A percentile compares a stretch with the other conserved stretches of the same genome.
Evolutionary conservation across 1,140 invertebrate species (phyloP).

Genomic region (Listronotus bonariensis): DNA sequence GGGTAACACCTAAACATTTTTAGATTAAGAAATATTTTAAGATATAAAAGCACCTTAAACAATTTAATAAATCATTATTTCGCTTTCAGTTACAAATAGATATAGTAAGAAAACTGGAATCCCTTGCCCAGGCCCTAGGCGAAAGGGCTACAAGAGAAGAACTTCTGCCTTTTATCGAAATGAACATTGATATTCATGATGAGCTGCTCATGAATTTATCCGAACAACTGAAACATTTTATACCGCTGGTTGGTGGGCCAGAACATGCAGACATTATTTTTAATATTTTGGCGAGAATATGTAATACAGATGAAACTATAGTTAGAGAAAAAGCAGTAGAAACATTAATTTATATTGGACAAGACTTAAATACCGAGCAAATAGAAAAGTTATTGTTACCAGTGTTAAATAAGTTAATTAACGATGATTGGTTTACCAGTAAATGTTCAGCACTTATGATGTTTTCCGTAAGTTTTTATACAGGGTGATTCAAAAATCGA

Average conservation of each 20-base stretch:
- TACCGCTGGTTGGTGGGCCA: conserved; percentile 47
- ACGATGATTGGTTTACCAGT: conserved; percentile 48
- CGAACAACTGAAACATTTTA: conserved; percentile 44
- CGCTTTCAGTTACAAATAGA: conserved; percentile 43
- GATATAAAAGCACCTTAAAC: too few species aligned
- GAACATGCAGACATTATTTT: conserved; percentile 43
- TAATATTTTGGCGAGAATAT: conserved; percentile 41
- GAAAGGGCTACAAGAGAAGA: conserved; percentile 43
- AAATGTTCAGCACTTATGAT: conserved; percentile 46
- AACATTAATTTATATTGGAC: conserved; percentile 38
- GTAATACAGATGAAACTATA: conserved; percentile 43
- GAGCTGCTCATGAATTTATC: conserved; percentile 43
- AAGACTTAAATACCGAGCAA: conserved; percentile 33
- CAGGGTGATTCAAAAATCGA: too few species aligned
- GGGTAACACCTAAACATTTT: too few species aligned
- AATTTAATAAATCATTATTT: too few species aligned
- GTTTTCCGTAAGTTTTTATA: conserved; percentile 43
- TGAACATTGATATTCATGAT: conserved; percentile 42
- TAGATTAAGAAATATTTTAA: too few species aligned
- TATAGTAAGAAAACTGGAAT: conserved; percentile 38
- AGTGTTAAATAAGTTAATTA: conserved; percentile 37
- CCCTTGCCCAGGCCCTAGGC: conserved; percentile 43
- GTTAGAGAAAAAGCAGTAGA: conserved; percentile 45
- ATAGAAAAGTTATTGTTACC: conserved; percentile 38
- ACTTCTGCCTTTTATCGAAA: conserved; percentile 41